These are phyloP conservation scores for Vanessa atalanta DNA, from an alignment of 1,140 invertebrate genomes.

Conservation along the genomic window DNA sequence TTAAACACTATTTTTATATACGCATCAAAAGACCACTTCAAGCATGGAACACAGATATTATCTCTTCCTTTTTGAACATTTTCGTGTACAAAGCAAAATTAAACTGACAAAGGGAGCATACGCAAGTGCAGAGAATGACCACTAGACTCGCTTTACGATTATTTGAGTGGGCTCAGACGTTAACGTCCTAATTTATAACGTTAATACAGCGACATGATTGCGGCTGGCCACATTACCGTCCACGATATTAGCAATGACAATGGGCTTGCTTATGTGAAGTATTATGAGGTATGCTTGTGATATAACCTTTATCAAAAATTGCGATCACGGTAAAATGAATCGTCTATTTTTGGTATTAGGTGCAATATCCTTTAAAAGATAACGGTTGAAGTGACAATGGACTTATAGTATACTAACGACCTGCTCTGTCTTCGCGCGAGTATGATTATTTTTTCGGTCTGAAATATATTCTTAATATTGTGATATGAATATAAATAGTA, in stretches of 20 bases:
- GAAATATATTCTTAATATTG: too few relatives aligned
- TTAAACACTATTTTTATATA: neutral
- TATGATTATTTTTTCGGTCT: too few relatives aligned
- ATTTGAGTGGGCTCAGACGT: slow-evolving; percentile 68
- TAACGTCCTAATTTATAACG: slow-evolving; percentile 79
- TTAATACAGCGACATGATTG: slow-evolving; percentile 71
- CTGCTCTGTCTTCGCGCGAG: too few relatives aligned
- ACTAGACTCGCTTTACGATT: slow-evolving; percentile 68
- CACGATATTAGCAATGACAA: slow-evolving; percentile 48
- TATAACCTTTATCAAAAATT: slow-evolving; percentile 14
- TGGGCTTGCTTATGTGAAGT: slow-evolving; percentile 33
- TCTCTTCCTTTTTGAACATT: slow-evolving; percentile 43
- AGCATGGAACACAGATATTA: slow-evolving; percentile 7
- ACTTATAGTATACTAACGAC: neutral
- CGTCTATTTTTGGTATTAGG: neutral
- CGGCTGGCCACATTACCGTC: slow-evolving; percentile 41
- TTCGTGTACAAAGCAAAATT: slow-evolving; percentile 55
- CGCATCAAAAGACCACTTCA: neutral
- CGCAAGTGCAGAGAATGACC: slow-evolving; percentile 69
- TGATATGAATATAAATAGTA: too few relatives aligned
- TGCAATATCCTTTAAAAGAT: neutral
- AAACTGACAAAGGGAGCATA: slow-evolving; percentile 57
- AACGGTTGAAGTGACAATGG: neutral
- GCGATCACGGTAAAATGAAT: neutral
- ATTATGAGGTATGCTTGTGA: slow-evolving; percentile 16